phyloP scores from a whole-genome alignment of 2,888 invertebrate genomes.

The Caenorhabditis afra region DNA sequence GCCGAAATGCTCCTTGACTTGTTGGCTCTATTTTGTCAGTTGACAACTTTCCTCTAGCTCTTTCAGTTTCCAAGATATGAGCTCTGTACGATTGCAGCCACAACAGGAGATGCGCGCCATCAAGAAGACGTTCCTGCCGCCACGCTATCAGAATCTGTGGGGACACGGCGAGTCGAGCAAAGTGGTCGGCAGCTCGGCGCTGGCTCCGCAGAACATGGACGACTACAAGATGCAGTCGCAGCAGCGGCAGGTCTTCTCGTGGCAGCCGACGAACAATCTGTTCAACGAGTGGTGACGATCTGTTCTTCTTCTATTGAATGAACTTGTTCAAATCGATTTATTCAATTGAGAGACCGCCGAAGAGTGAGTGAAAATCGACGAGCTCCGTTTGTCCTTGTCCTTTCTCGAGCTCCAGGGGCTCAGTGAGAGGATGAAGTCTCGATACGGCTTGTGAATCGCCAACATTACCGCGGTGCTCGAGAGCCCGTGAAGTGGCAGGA shows the following conservation, averaged over 20 bases:
- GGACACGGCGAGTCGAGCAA: constrained; percentile 58
- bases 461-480: too few relatives aligned
- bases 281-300: constrained; percentile 48
- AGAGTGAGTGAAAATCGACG: too few relatives aligned
- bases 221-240: constrained; percentile 56
- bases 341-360: too few relatives aligned
- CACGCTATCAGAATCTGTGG: constrained; percentile 60
- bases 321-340: too few relatives aligned
- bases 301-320: constrained; percentile 1
- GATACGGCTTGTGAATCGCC: too few relatives aligned
- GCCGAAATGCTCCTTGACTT: too few relatives aligned
- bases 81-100: constrained; percentile 25
- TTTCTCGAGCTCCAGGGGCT: too few relatives aligned
- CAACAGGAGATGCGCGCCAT: constrained; percentile 26
- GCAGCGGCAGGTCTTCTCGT: constrained; percentile 53
- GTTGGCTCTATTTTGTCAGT: too few relatives aligned
- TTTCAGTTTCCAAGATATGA: not conserved
- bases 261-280: constrained; percentile 49
- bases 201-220: constrained; percentile 52
- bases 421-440: too few relatives aligned
- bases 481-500: too few relatives aligned
- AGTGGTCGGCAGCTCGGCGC: constrained; percentile 46
- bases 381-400: too few relatives aligned
- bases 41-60: too few relatives aligned
- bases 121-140: constrained; percentile 54